Evolutionary conservation across 2,888 invertebrate genomes (phyloP), one percentile per base, ranked within the genome.

Genomic region (Drosophila monieri): DNA sequence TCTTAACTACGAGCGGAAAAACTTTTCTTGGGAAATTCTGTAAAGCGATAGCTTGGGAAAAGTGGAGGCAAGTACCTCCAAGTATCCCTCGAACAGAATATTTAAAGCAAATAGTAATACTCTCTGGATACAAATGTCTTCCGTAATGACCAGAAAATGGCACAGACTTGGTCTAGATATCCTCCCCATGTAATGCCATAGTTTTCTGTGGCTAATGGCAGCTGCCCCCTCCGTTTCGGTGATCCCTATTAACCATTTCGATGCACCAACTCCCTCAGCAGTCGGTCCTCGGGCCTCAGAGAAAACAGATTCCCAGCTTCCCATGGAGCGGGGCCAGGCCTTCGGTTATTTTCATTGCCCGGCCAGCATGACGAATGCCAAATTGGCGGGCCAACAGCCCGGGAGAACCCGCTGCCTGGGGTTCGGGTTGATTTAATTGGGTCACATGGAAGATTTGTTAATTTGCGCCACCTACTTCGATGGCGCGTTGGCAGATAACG

Each of bases 401-500:
- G 25, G 44, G 44, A 66, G 53, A 37, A 47, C 32, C 49, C 37
- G 18, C 21, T 10, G 58, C 41, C 25, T 18, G 32, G 23, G 56
- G 14, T 68, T 69, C 68, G 83, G 59, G 81, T 72, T 76, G 80
- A 87, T 85, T 88, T 79, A 88, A 88, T 84, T 84, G 66, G 88
- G 83, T 84, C 88, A 84, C 84, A 85, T 88, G 73, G 68, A 86
- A 84, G 85, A 88, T 84, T 84, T 84, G 85, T 87, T 85, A 85
- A 86, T 86, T 88, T 84, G 65, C 74, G 76, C 88, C 88, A 85
- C 85, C 88, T 88, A 88, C 88, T 88, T 84, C 72, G 87, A 84
- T 84, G 79, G 72, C 65, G 51, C 68, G 74, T 77, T 75, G 77
- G 66, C 73, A 83, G 88, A 83, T 88, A 83, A 71, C 57, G 46